Evolutionary conservation across 2,888 invertebrate genomes (phyloP), one percentile per base, ranked within the genome.

Genomic region (Odontocerum albicorne): DNA sequence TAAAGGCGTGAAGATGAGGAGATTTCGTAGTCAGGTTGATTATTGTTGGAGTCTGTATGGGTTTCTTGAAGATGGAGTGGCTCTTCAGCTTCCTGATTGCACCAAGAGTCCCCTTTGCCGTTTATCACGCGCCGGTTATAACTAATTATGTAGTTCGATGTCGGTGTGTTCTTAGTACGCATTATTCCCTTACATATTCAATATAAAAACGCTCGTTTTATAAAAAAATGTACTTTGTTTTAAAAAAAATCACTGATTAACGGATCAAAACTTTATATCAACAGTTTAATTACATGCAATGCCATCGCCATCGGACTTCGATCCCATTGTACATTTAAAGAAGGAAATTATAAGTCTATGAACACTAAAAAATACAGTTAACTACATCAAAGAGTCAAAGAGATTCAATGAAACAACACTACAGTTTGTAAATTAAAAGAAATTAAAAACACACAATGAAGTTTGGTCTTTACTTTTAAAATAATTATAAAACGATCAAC

Each of bases 151-250:
- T 39, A 56, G 51, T 51, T 60, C 17, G 54, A 40, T 49, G 57
- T 35, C n/a, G 57, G 58, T 12, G 61, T 61, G 43, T 53, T 61
- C 61, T 61, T 61, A 57, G 61, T 61, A 50, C 61, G 61, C 61
- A 61, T 61, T 55, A 20, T 60, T 49, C 43, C 44, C 51, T 42
- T 44, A 60, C 60, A 60, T 60, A 40, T 46, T 52, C 36, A 51
- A 12, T 17, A 27, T 16, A 27, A 36, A 15, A 10, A 38, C 20
- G 13, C 36, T 49, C 49, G 16, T 49, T 31, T n/a, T n/a, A n/a
- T n/a, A 36, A 13, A 4, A 2, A 13, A 19, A 40, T 8, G 10
- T 20, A 4, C 4, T 27, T 27, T 7, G 8, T 27, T 7, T 7
- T 27, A 12, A 36, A 36, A 36, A 10, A 36, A 38, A 38, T 17